Conservation (phyloP, 2,888 invertebrate species). For the Acrobeloides nanus region DNA sequence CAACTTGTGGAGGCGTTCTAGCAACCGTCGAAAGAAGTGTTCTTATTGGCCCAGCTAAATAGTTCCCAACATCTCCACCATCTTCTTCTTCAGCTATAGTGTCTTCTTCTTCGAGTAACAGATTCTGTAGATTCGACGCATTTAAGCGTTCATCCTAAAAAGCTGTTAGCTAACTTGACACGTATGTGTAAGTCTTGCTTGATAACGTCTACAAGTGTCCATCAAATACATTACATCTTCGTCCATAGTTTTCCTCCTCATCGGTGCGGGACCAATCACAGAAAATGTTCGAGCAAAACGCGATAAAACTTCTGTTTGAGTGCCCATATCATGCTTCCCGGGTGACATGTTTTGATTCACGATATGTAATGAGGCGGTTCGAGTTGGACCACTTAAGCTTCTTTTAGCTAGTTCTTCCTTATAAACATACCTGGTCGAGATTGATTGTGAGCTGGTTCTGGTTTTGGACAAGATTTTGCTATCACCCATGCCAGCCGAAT, state of each 20-base stretch:
- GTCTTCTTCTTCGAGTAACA: constrained; percentile 40
- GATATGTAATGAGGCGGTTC: constrained; percentile 33
- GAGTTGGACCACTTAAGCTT: constrained; percentile 24
- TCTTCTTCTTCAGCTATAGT: constrained; percentile 17
- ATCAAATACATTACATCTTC: constrained; percentile 50
- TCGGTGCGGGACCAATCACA: constrained; percentile 32
- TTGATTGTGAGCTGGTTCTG: constrained; percentile 43
- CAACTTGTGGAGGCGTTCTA: constrained; percentile 24
- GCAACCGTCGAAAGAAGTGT: constrained; percentile 46
- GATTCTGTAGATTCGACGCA: constrained; percentile 33
- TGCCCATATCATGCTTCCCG: constrained; percentile 18
- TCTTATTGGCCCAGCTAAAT: constrained; percentile 32
- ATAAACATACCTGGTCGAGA: constrained; percentile 31
- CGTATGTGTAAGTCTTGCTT: constrained; percentile 19
- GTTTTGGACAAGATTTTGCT: constrained; percentile 41
- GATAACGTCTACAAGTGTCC: constrained; percentile 49
- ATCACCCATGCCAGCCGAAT: constrained; percentile 41
- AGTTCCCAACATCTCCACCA: not conserved
- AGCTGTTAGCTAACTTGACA: too few relatives aligned
- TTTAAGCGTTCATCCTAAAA: constrained; percentile 46
- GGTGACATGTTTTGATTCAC: constrained; percentile 20
- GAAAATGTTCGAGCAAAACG: constrained; percentile 45
- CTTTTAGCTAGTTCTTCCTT: not conserved
- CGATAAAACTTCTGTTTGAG: constrained; percentile 34
- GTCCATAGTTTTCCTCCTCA: constrained; percentile 38